These are phyloP conservation scores for Cosmopolites sordidus DNA, from an alignment of 2,888 invertebrate genomes.

Conservation along the genomic window DNA sequence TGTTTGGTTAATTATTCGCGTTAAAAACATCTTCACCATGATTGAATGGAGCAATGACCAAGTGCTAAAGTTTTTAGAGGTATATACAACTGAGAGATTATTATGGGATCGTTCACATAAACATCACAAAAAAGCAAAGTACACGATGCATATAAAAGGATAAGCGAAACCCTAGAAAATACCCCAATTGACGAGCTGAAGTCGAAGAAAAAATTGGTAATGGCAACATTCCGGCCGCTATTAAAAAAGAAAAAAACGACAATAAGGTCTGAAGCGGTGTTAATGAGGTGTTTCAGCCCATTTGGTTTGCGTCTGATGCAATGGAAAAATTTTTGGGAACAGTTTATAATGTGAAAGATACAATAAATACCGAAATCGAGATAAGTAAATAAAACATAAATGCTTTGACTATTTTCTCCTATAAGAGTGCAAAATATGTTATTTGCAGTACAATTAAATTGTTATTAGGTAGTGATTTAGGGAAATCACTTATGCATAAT, in stretches of 20 bases:
- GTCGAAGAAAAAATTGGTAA: slow-evolving; percentile 11
- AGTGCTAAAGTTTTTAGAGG: slow-evolving; percentile 9
- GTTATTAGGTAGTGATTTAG: background rate
- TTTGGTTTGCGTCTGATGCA: slow-evolving; percentile 4
- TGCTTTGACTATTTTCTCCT: background rate
- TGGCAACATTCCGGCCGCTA: too few relatives aligned
- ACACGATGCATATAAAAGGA: too few relatives aligned
- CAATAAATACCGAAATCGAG: too few relatives aligned
- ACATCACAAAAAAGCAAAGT: slow-evolving; percentile 11
- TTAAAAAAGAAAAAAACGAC: too few relatives aligned
- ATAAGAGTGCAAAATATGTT: background rate
- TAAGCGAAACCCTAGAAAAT: too few relatives aligned
- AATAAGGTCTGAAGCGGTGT: too few relatives aligned
- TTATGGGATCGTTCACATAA: too few relatives aligned
- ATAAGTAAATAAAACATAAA: slow-evolving; percentile 14
- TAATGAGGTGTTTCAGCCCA: too few relatives aligned
- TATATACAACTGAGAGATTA: slow-evolving; percentile 16
- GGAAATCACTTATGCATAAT: background rate
- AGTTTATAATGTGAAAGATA: too few relatives aligned
- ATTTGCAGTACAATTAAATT: background rate
- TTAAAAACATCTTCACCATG: too few relatives aligned
- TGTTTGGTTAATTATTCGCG: too few relatives aligned
- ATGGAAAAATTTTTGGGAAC: slow-evolving; percentile 8
- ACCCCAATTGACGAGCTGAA: slow-evolving; percentile 6
- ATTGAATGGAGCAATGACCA: too few relatives aligned